Evolutionary conservation across 2,113 vertebrate genomes (phyloP).

Genomic region (Argyrosomus japonicus): DNA sequence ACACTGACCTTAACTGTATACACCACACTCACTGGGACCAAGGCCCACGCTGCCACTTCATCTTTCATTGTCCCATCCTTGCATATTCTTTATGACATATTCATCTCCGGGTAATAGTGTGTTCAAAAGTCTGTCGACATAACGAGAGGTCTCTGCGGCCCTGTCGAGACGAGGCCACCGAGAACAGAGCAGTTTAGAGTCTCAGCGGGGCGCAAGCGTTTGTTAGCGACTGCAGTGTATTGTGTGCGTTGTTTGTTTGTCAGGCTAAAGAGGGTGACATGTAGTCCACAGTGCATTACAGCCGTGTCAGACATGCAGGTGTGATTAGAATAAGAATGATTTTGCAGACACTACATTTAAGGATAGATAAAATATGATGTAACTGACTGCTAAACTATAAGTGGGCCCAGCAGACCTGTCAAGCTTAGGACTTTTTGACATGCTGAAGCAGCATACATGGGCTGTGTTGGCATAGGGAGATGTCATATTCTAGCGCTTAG

Average conservation of each 20-base stretch:
- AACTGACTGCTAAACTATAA: not conserved
- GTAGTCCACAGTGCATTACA: not conserved
- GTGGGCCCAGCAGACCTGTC: not conserved
- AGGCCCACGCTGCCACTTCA: conserved; percentile 18
- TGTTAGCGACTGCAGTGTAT: not conserved
- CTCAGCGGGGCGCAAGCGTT: conserved; percentile 3
- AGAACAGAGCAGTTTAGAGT: conserved; percentile 29
- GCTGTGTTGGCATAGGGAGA: not conserved
- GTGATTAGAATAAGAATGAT: not conserved
- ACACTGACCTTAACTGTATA: conserved; percentile 43
- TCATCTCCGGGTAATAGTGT: conserved; percentile 47
- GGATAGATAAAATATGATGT: not conserved
- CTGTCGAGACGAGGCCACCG: conserved; percentile 21
- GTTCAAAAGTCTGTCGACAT: conserved; percentile 36
- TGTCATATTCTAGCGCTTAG: not conserved
- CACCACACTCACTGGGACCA: conserved; percentile 20
- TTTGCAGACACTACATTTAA: not conserved
- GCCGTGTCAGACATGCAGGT: not conserved
- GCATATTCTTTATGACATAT: conserved; percentile 46
- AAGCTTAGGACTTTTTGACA: not conserved
- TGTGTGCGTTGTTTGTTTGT: not conserved
- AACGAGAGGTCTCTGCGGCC: conserved; percentile 33
- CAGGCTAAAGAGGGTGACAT: not conserved
- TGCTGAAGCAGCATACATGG: not conserved
- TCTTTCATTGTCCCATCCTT: conserved; percentile 27